Evolutionary conservation across 2,113 vertebrate species (phyloP).

Genomic region (Muntiacus reevesi): DNA sequence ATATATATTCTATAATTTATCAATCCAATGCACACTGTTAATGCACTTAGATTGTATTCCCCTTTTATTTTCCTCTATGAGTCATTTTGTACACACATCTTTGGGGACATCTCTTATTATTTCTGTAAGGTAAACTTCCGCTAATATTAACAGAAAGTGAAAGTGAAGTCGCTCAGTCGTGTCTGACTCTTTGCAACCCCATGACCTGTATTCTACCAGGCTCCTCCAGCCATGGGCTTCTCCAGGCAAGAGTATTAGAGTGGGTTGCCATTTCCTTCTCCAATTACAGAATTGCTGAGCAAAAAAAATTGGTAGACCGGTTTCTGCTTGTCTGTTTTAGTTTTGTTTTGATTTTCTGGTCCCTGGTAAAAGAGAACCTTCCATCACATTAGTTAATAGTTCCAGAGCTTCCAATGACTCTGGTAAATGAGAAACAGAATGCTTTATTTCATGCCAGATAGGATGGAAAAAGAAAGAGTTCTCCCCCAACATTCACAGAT

Average conservation of each 20-base stretch:
- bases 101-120: neutral
- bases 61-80: neutral
- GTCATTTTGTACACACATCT: neutral
- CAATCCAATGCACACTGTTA: neutral
- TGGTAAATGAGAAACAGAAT: neutral
- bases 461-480: neutral
- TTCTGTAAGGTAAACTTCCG: neutral
- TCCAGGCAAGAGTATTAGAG: no score
- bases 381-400: neutral
- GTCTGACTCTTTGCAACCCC: neutral
- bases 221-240: neutral
- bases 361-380: neutral
- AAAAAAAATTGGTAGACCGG: neutral
- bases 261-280: no score
- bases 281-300: neutral
- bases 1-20: neutral
- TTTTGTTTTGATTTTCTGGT: neutral
- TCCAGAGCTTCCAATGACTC: neutral
- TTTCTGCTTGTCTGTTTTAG: neutral
- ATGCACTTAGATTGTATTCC: neutral
- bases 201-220: neutral
- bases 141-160: neutral
- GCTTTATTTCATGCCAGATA: neutral
- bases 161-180: neutral
- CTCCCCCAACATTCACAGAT: neutral